Base-by-base conservation (phyloP, 2,888 invertebrate genomes). In the Cerastis leucographa region DNA sequence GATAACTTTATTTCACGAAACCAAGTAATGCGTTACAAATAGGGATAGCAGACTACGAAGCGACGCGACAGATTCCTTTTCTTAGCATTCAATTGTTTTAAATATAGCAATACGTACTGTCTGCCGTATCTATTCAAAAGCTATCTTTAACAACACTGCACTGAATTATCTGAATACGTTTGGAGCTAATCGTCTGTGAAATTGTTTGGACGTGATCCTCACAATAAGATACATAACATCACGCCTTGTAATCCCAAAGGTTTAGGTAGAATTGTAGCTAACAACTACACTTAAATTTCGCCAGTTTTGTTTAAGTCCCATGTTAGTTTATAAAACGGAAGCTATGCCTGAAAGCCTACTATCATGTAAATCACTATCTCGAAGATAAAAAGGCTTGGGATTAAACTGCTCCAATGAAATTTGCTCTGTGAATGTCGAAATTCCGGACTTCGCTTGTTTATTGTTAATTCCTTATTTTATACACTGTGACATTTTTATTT, bases 11-110 rank as follows among this genome's bases (percentile, higher is more conserved):
- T 3, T 35, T 35, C 35, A 35, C 3, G 35, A 35, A 35, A 35
- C 35, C 35, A 35, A 35, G 2, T 35, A 62, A 59, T 17, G 17
- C 29, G 59, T 17, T 59, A 29, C 59, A 29, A 59, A 59, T 59
- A 19, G 29, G 29, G 7, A 42, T 25, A 9, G 42, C 51, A 68
- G 76, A 81, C 80, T 62, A 64, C 56, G 17, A 65, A 54, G 66
- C 81, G 49, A 69, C 56, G 64, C 65, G 19, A 73, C 66, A 42
- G 40, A 66, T 70, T 73, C 65, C 73, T 72, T 83, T 82, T 69
- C 35, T 61, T 70, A 69, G 64, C 65, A 46, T 78, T 78, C 69
- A 67, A 72, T 83, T 66, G 83, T 69, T 81, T 78, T 78, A 82
- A 83, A 82, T 71, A 66, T 78, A 81, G 68, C 59, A 12, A 40